These are phyloP conservation scores for Sminthurides aquaticus DNA, from an alignment of 2,888 invertebrate genomes.

Conservation along the genomic window DNA sequence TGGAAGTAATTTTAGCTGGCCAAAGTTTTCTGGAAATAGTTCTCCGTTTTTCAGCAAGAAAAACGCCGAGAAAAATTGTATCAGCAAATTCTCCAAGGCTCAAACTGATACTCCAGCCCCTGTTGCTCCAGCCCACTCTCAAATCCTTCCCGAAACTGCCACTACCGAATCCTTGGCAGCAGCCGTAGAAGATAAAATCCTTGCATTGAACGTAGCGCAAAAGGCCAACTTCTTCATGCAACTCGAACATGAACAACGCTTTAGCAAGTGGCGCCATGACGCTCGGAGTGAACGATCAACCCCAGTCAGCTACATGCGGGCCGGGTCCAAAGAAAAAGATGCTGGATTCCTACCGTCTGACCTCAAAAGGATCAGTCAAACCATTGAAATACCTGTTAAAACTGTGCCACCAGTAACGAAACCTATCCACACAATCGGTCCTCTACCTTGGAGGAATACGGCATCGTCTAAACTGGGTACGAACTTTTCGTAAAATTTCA, in stretches of 20 bases:
- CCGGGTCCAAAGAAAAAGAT: no score
- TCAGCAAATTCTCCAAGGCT: not conserved
- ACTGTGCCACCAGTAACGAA: no score
- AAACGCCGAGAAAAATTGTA: not conserved
- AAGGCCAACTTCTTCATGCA: constrained; percentile 43
- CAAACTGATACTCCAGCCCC: not conserved
- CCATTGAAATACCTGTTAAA: no score
- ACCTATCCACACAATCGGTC: no score
- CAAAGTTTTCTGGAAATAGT: constrained; percentile 34
- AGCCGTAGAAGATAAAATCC: constrained; percentile 27
- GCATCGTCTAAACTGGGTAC: not conserved
- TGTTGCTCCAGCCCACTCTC: not conserved
- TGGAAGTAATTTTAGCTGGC: constrained; percentile 41
- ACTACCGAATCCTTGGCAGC: not conserved
- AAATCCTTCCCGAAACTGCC: not conserved
- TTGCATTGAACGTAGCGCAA: constrained; percentile 39
- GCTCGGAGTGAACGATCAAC: not conserved
- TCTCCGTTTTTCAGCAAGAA: constrained; percentile 37
- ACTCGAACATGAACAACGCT: constrained; percentile 41
- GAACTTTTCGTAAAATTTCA: no score
- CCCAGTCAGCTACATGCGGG: no score
- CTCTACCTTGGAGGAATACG: not conserved
- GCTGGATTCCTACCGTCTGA: no score
- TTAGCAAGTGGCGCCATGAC: constrained; percentile 39
- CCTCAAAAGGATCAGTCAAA: no score